These are phyloP conservation scores for Phrynosoma blainvillii DNA, from an alignment of 2,113 vertebrate genomes.

Conservation along the genomic window DNA sequence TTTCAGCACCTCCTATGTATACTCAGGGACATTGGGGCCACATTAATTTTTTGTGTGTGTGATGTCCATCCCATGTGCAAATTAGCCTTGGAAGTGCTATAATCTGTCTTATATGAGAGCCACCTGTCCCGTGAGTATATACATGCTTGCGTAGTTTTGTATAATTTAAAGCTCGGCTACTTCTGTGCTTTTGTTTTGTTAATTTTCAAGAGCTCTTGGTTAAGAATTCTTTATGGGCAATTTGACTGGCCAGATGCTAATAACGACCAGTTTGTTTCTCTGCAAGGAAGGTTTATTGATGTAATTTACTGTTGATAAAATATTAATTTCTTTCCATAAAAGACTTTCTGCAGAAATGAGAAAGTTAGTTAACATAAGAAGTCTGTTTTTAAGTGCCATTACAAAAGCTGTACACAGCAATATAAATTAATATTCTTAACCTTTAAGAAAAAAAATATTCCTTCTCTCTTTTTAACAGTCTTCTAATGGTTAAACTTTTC, in stretches of 20 bases:
- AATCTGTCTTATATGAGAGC: conserved; percentile 83
- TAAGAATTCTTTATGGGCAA: conserved; percentile 31
- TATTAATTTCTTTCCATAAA: conserved; percentile 40
- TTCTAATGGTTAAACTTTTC: background rate
- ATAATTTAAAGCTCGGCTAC: conserved; percentile 70
- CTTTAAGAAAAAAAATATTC: background rate
- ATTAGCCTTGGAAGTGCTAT: conserved; percentile 82
- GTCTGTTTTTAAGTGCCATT: background rate
- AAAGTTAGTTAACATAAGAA: conserved; percentile 16
- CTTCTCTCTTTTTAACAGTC: background rate
- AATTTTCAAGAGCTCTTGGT: conserved; percentile 50
- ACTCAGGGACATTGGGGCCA: conserved; percentile 82
- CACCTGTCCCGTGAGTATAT: conserved; percentile 76
- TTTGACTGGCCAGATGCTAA: conserved; percentile 39
- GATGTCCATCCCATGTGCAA: conserved; percentile 85
- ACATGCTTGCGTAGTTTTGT: conserved; percentile 72
- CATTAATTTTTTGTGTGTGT: conserved; percentile 81
- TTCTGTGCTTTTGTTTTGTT: conserved; percentile 53
- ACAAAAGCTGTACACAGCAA: background rate
- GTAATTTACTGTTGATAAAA: conserved; percentile 23
- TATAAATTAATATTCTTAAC: background rate
- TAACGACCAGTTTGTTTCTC: conserved; percentile 40
- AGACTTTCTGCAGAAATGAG: conserved; percentile 19
- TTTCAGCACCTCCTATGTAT: conserved; percentile 77
- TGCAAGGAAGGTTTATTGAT: background rate